These are phyloP conservation scores for Doris montereyensis DNA, from an alignment of 2,888 invertebrate genomes.

Conservation along the genomic window DNA sequence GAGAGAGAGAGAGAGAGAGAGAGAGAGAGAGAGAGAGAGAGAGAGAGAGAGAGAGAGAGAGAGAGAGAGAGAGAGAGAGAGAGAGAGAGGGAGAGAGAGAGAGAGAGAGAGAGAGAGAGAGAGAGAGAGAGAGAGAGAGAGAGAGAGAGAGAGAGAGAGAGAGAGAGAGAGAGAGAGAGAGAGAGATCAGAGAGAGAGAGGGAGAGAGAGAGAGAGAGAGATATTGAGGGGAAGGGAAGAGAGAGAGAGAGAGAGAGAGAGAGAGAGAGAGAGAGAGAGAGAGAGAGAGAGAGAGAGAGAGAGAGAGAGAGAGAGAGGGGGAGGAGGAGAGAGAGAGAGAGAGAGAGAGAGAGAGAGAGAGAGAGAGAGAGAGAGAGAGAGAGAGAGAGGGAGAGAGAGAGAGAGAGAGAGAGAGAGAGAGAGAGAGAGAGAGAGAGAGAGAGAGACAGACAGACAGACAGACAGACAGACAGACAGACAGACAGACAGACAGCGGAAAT, in stretches of 20 bases:
- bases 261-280: not conserved
- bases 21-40: not conserved
- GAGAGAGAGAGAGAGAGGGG: not conserved
- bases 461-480: no score
- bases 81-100: not conserved
- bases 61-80: not conserved
- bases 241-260: not conserved
- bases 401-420: not conserved
- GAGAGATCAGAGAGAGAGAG: no score
- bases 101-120: not conserved
- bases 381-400: not conserved
- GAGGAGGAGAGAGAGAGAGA: not conserved
- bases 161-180: constrained; percentile 3
- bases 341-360: not conserved
- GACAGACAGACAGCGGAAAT: no score
- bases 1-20: not conserved
- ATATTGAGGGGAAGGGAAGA: not conserved
- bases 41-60: not conserved
- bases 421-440: not conserved
- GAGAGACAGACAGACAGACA: no score
- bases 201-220: not conserved
- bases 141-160: constrained; percentile 4
- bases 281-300: not conserved
- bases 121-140: constrained; percentile 1
- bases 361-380: not conserved